Evolutionary conservation across 2,888 invertebrate genomes (phyloP), one percentile per base, ranked within the genome.

Genomic region (Pristionchus fissidentatus): DNA sequence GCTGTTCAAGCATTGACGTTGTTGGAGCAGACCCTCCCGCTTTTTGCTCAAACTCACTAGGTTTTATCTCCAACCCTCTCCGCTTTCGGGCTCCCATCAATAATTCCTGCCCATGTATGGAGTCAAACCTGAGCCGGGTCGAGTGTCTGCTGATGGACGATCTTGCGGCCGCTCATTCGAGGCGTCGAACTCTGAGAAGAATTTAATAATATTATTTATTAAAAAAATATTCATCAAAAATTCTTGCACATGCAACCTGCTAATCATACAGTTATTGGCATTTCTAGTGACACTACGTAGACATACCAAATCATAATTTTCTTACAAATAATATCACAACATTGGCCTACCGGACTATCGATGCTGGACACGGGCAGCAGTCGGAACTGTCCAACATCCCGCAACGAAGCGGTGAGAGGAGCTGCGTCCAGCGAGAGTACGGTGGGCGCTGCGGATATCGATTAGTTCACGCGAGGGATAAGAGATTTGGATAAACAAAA

Each of bases 301-400:
- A n/a, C n/a, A n/a, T n/a, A n/a, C n/a, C n/a, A n/a, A n/a, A n/a
- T n/a, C n/a, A n/a, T n/a, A n/a, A n/a, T n/a, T n/a, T n/a, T n/a
- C n/a, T n/a, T n/a, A n/a, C n/a, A n/a, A n/a, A 29, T 10, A 1
- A 62, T 35, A 35, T 29, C 57, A 22, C 57, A n/a, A 60, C 55
- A 62, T 35, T n/a, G 62, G 5, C 62, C 35, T 62, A 62, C 62
- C 62, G 62, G 62, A 22, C 62, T 62, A 19, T 79, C 79, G 57
- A 79, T 32, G 55, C 29, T 79, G n/a, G 79, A 79, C 22, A 79
- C 57, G n/a, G 79, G 79, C n/a, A 79, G 79, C 0, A 57, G 41
- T 8, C 57, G 8, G 79, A 79, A 79, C 29, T 79, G 79, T 38
- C 79, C 79, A 26, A 41, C 79, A 26, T 41, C 57, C 26, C 41